Conservation (phyloP, 2,113 vertebrate species). For the Calyptomena viridis region DNA sequence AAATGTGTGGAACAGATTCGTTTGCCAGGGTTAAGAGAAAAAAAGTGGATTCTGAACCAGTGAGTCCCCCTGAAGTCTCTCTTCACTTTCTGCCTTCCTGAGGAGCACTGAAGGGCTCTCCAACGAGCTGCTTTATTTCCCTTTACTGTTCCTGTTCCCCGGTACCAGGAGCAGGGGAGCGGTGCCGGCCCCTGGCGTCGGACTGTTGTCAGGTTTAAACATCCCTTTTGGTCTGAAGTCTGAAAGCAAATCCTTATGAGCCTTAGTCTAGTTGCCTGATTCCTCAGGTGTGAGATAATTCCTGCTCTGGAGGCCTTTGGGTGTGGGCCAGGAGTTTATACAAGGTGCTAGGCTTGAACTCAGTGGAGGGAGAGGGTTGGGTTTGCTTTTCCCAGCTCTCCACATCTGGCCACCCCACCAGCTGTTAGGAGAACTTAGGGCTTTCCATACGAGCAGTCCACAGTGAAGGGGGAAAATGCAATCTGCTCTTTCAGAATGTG, state of each 20-base stretch:
- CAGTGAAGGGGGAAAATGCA: not conserved
- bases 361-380: not conserved
- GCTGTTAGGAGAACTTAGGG: not conserved
- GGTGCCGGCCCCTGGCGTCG: not conserved
- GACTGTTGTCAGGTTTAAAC: slow-evolving; percentile 32
- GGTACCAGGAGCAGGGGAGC: not conserved
- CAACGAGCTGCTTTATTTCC: not conserved
- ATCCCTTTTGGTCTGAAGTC: slow-evolving; percentile 28
- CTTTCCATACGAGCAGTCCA: slow-evolving; percentile 18
- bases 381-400: slow-evolving; percentile 4
- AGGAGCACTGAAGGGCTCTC: slow-evolving; percentile 36
- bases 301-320: slow-evolving; percentile 50
- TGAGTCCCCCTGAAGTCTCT: not conserved
- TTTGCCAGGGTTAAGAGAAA: not conserved
- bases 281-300: slow-evolving; percentile 50
- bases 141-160: slow-evolving; percentile 9
- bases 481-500: not conserved
- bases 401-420: slow-evolving; percentile 25
- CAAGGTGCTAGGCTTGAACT: slow-evolving; percentile 47
- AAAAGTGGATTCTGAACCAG: not conserved
- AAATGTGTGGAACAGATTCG: not conserved
- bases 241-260: slow-evolving; percentile 30
- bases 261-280: slow-evolving; percentile 59
- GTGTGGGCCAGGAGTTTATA: slow-evolving; percentile 36
- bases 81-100: slow-evolving; percentile 51